Percentiles rank a stretch among this genome's conserved stretches.
Evolutionary conservation across 2,113 vertebrate species (phyloP).

Genomic region (Diadophis punctatus): DNA sequence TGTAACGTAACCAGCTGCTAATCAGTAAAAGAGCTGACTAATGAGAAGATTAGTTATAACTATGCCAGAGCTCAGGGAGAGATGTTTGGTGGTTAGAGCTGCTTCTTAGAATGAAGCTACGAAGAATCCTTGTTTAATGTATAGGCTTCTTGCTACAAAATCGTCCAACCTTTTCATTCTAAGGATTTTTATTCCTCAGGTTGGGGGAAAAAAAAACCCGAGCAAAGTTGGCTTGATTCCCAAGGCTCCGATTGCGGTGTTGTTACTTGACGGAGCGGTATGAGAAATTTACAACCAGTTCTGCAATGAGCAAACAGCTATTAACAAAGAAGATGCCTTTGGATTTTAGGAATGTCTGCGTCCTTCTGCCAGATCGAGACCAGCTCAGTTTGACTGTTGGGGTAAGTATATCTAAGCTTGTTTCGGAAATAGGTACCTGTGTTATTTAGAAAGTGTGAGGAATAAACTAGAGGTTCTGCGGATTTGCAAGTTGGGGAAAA

Average conservation of each 20-base stretch:
- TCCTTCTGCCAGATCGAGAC: constrained; percentile 81
- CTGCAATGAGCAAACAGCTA: constrained; percentile 55
- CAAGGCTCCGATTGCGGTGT: constrained; percentile 9
- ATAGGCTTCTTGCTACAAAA: rapidly evolving
- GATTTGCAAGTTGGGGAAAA: constrained; percentile 12
- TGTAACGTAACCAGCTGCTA: background rate
- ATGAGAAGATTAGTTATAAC: constrained; percentile 15
- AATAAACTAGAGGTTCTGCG: background rate
- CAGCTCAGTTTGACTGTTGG: constrained; percentile 76
- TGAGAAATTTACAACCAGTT: constrained; percentile 38
- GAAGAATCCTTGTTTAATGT: background rate
- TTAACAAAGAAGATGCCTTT: constrained; percentile 45
- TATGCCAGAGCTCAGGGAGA: background rate
- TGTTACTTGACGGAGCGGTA: background rate
- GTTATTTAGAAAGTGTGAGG: background rate
- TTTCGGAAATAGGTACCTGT: background rate
- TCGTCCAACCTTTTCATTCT: background rate
- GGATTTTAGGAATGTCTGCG: constrained; percentile 75
- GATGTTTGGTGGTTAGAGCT: background rate
- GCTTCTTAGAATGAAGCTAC: background rate
- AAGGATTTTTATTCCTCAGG: constrained; percentile 36
- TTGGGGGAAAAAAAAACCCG: constrained; percentile 23
- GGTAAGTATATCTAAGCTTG: constrained; percentile 61
- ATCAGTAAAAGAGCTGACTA: constrained; percentile 32
- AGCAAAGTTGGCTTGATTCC: constrained; percentile 21